A percentile compares a stretch with the other conserved stretches of the same genome.
These are phyloP conservation scores for Ectropis grisescens DNA, from an alignment of 1,140 invertebrate species.

Conservation along the genomic window DNA sequence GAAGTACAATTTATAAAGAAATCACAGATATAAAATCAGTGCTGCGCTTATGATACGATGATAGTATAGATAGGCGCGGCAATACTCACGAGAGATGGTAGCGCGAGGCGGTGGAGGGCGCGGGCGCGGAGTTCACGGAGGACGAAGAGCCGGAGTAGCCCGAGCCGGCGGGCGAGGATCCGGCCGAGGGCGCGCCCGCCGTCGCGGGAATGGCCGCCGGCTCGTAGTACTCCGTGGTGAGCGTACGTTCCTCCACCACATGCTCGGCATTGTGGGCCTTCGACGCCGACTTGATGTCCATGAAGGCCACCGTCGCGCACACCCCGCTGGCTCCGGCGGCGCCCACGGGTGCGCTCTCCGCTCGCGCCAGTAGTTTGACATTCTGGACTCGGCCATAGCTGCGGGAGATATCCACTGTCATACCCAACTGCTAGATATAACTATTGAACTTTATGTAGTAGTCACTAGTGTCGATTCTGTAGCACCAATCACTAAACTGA, in stretches of 20 bases:
- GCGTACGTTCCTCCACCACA: conserved; percentile 85
- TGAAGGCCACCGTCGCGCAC: conserved; percentile 93
- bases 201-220: conserved; percentile 80
- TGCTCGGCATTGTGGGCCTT: conserved; percentile 93
- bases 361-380: conserved; percentile 86
- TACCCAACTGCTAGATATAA: too few species aligned
- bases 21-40: background rate
- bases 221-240: conserved; percentile 95
- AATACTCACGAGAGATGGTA: conserved; percentile 62
- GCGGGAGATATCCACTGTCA: too few species aligned
- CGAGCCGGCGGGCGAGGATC: conserved; percentile 71
- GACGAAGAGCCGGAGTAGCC: conserved; percentile 72
- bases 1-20: background rate
- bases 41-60: too few species aligned
- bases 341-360: conserved; percentile 69
- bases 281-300: conserved; percentile 95
- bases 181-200: conserved; percentile 63
- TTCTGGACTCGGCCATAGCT: conserved; percentile 97
- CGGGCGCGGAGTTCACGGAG: conserved; percentile 71
- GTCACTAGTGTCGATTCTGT: too few species aligned
- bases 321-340: conserved; percentile 69
- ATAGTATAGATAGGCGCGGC: background rate
- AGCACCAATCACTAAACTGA: too few species aligned
- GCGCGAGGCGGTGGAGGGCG: conserved; percentile 59
- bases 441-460: too few species aligned